These are phyloP conservation scores for Pseudopodoces humilis DNA, from an alignment of 2,113 vertebrate species.

Conservation along the genomic window DNA sequence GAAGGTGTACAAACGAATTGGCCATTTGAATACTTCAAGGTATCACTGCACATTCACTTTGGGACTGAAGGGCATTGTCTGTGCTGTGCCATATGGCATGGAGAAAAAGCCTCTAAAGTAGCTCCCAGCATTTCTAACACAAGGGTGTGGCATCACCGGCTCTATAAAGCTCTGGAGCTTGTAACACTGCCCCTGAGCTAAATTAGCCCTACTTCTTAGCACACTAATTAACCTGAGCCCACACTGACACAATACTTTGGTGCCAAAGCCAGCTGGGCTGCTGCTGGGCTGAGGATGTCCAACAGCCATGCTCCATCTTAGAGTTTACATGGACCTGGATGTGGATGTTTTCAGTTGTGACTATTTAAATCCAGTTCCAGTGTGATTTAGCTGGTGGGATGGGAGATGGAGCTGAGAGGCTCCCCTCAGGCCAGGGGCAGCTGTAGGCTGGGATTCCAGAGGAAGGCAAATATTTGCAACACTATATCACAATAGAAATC, in stretches of 20 bases:
- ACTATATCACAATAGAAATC: background rate
- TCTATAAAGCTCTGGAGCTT: background rate
- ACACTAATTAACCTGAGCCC: background rate
- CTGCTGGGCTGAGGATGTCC: background rate
- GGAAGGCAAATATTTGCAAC: background rate
- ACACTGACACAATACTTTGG: background rate
- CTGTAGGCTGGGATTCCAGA: background rate
- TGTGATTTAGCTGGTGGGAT: rapidly evolving
- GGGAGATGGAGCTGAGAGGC: background rate
- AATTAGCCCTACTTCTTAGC: background rate
- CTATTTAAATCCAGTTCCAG: background rate
- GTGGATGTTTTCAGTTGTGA: background rate
- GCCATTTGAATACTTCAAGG: background rate
- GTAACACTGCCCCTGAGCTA: background rate
- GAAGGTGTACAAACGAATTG: background rate
- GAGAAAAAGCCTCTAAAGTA: background rate
- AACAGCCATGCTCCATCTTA: background rate
- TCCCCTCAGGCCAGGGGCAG: background rate
- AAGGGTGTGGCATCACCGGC: background rate
- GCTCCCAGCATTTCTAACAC: background rate
- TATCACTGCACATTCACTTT: background rate
- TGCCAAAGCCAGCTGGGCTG: background rate
- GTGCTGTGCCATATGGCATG: rapidly evolving
- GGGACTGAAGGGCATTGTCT: background rate
- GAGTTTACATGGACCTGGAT: background rate